These are phyloP conservation scores for Gephyroberyx darwinii DNA, from an alignment of 2,797 vertebrate genomes.

Conservation along the genomic window DNA sequence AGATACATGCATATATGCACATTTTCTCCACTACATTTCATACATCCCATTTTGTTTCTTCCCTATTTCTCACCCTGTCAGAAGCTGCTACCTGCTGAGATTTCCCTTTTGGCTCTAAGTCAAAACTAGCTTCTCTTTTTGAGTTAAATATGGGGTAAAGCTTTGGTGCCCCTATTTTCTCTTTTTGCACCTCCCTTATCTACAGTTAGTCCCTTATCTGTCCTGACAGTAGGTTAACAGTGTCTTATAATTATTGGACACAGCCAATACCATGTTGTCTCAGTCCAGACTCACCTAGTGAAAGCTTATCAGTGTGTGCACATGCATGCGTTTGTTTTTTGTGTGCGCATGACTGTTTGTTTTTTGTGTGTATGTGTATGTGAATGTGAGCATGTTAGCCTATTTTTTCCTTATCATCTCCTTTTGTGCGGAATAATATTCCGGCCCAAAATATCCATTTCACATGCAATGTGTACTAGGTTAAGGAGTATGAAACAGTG, in stretches of 20 bases:
- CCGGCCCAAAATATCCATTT: neutral
- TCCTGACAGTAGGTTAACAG: constrained; percentile 67
- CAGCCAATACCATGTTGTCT: constrained; percentile 66
- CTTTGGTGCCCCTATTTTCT: constrained; percentile 68
- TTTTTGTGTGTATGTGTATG: constrained; percentile 25
- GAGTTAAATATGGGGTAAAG: constrained; percentile 66
- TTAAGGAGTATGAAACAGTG: constrained; percentile 1
- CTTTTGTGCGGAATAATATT: neutral
- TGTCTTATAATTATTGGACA: constrained; percentile 67
- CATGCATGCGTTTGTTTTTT: constrained; percentile 14
- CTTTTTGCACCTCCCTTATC: constrained; percentile 75
- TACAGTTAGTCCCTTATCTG: constrained; percentile 69
- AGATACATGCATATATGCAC: too few species aligned
- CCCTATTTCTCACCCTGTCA: constrained; percentile 11
- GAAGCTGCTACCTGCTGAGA: constrained; percentile 28
- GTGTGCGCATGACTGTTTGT: neutral
- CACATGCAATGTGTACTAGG: neutral
- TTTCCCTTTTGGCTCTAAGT: constrained; percentile 47
- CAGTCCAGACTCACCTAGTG: constrained; percentile 56
- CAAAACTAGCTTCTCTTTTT: constrained; percentile 54
- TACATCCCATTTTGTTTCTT: neutral
- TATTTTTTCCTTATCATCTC: too few species aligned
- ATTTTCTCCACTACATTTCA: neutral
- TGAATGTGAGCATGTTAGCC: too few species aligned
- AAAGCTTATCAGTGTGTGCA: too few species aligned